Evolutionary conservation across 2,888 invertebrate species (phyloP).

Genomic region (Mythimna pallens): DNA sequence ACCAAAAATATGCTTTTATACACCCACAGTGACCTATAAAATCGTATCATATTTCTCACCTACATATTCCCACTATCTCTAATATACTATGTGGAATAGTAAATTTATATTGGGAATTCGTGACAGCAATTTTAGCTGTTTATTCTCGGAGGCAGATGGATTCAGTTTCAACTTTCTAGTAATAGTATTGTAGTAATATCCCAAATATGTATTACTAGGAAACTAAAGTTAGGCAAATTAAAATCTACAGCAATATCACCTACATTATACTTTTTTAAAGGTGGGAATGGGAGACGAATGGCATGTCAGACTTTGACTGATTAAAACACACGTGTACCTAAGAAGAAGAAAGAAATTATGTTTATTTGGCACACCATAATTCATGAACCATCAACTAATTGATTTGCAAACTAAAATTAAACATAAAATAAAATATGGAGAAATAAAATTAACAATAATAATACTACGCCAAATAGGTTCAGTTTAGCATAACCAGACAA

Average conservation of each 20-base stretch:
- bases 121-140: neutral
- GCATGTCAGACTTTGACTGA: neutral
- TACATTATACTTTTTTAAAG: neutral
- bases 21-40: neutral
- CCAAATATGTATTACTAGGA: no score
- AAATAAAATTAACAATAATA: no score
- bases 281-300: no score
- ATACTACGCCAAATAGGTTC: no score
- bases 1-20: neutral
- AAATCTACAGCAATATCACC: neutral
- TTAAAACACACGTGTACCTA: neutral
- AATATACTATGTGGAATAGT: neutral
- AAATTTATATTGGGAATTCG: neutral
- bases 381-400: no score
- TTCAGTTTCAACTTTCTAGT: slow-evolving; percentile 4
- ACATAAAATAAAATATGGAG: no score
- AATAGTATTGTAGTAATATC: neutral
- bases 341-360: no score
- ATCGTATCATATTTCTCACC: neutral
- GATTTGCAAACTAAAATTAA: no score
- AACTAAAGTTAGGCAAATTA: neutral
- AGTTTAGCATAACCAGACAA: no score
- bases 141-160: neutral
- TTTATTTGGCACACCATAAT: no score
- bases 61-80: neutral